Percentiles rank a stretch among this genome's conserved stretches.
Conservation (phyloP, 2,888 invertebrate genomes). For the Phalangium opilio region DNA sequence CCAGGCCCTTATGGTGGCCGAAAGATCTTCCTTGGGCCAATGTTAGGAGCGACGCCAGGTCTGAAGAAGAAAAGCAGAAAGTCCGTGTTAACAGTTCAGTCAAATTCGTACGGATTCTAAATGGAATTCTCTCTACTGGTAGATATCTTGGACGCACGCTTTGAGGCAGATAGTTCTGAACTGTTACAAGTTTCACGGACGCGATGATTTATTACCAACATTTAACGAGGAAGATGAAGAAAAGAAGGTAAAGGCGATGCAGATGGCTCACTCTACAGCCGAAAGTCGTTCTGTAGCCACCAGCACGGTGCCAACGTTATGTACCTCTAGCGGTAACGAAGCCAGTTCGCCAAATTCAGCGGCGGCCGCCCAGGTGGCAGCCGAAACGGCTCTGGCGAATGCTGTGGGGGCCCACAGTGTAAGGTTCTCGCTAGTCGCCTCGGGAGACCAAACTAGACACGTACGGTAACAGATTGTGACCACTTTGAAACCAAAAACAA, state of each 20-base stretch:
- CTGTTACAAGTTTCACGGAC: slow-evolving; percentile 93
- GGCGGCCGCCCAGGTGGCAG: too few species aligned
- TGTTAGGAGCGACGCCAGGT: slow-evolving; percentile 88
- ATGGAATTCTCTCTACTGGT: too few species aligned
- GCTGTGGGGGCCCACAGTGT: too few species aligned
- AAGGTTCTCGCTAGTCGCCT: too few species aligned
- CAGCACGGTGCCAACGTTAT: slow-evolving; percentile 8
- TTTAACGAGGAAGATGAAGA: slow-evolving; percentile 62
- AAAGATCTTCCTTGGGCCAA: slow-evolving; percentile 96
- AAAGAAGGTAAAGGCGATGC: slow-evolving; percentile 19
- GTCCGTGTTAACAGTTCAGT: slow-evolving; percentile 35
- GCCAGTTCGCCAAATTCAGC: not conserved
- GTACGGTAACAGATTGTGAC: too few species aligned
- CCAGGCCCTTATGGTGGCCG: slow-evolving; percentile 95
- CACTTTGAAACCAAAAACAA: too few species aligned
- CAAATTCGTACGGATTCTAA: too few species aligned
- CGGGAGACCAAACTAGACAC: too few species aligned
- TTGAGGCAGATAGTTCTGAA: slow-evolving; percentile 90
- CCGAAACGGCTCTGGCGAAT: too few species aligned
- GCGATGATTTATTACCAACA: slow-evolving; percentile 85
- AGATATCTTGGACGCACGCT: slow-evolving; percentile 98
- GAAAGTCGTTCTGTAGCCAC: slow-evolving; percentile 8
- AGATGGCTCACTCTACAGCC: slow-evolving; percentile 17
- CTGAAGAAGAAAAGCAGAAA: slow-evolving; percentile 93
- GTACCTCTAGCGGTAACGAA: not conserved